Base-by-base conservation (phyloP, 64 coral and sea anemone genomes). In the Dendrophyllia cribrosa region DNA sequence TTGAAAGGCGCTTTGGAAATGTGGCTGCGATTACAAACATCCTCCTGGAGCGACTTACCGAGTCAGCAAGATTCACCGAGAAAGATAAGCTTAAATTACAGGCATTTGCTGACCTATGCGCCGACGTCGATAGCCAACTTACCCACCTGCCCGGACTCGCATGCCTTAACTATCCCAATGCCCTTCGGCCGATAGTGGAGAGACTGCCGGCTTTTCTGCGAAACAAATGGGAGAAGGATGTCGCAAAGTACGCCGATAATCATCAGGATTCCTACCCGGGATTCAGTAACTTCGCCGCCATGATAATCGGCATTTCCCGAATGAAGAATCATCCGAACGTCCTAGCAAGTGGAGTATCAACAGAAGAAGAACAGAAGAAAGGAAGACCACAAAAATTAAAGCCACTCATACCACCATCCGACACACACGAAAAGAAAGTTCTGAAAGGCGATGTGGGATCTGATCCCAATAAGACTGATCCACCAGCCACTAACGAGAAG, bases 251-350 rank as follows among this genome's bases (percentile, higher is more conserved):
- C 20, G 82, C 82, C 9, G 61, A 62, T 15, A 51, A 86, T 11
- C 21, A 86, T 43, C 24, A 86, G 20, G 83, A 86, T 25, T 5
- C 61, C 26, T 86, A 81, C 19, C 55, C 55, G 1, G 53, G 26
- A 1, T 81, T 81, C 20, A 43, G 67, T 17, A 24, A 21, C 19
- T 86, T 86, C 83, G 60, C 83, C 12, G 22, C 14, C 0, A 86
- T 68, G 65, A 70, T 86, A 50, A 34, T 34, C 34, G 34, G 34
- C 34, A 34, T 34, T 34, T 34, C 87, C 22, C 6, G 74, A 20
- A 77, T 77, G 56, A 89, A 89, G 43, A 89, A 89, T 53, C 51
- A 89, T 51, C 71, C 87, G 3, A 89, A 89, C 25, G 58, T 89
- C 4, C 47, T 89, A 9, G 87, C 72, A 44, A 72, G 87, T 22